Percentiles rank a stretch among this genome's conserved stretches.
These are phyloP conservation scores for Eristalis intricaria DNA, from an alignment of 2,888 invertebrate species.

Conservation along the genomic window DNA sequence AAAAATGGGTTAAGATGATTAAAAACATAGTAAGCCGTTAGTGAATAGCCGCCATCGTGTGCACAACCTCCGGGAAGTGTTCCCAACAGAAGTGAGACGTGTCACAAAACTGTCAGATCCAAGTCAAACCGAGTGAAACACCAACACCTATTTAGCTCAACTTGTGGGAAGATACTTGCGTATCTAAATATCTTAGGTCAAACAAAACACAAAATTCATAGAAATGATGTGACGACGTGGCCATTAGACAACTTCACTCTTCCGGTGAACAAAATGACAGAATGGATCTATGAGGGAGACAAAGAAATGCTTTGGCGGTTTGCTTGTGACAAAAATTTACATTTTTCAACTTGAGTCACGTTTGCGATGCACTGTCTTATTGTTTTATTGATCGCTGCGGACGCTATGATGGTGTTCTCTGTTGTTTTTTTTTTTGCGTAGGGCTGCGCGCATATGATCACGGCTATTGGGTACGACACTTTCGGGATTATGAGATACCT, in stretches of 20 bases:
- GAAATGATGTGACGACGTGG: constrained; percentile 11
- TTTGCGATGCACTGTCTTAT: constrained; percentile 14
- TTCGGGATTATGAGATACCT: neutral
- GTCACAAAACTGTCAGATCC: constrained; percentile 54
- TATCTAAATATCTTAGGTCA: constrained; percentile 1
- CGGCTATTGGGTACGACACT: neutral
- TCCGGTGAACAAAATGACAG: constrained; percentile 40
- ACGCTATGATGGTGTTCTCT: neutral
- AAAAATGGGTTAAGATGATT: constrained; percentile 57
- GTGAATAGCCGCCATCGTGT: neutral
- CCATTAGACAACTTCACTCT: constrained; percentile 34
- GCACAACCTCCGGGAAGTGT: neutral
- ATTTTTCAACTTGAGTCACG: constrained; percentile 30
- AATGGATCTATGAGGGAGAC: neutral
- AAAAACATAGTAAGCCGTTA: constrained; percentile 31
- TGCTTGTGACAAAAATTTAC: constrained; percentile 22
- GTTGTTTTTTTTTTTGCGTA: neutral
- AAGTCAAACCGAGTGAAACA: constrained; percentile 1
- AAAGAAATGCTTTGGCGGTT: constrained; percentile 18
- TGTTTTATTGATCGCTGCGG: constrained; percentile 23
- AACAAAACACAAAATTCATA: constrained; percentile 1
- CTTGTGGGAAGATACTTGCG: constrained; percentile 25
- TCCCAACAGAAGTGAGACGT: constrained; percentile 61
- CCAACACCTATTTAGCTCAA: neutral
- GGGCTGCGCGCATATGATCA: neutral